phyloP scores from a whole-genome alignment of 1,140 invertebrate genomes.

The Hylyphantes graminicola region DNA sequence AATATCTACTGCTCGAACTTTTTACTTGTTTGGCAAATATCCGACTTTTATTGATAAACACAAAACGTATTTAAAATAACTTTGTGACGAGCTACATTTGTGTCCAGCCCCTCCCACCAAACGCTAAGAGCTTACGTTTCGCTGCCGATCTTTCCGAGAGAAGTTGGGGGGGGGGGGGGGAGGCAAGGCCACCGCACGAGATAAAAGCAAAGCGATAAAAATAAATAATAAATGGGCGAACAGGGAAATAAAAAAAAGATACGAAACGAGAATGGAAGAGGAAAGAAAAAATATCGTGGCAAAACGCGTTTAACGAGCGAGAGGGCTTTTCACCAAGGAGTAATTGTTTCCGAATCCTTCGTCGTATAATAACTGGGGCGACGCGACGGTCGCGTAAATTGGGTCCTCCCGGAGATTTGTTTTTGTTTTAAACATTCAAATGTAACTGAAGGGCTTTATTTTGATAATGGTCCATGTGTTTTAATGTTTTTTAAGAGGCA shows the following conservation, averaged over 20 bases:
- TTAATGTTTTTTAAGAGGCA: too few species aligned
- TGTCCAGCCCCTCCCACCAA: too few species aligned
- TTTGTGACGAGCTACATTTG: too few species aligned
- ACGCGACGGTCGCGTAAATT: constrained; percentile 10
- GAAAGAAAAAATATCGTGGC: constrained; percentile 5
- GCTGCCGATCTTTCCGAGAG: background rate
- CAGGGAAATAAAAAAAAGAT: constrained; percentile 11
- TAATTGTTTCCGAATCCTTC: constrained; percentile 57
- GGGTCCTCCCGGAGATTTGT: background rate
- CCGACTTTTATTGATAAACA: too few species aligned
- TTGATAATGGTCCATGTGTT: too few species aligned
- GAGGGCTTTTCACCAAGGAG: constrained; percentile 28
- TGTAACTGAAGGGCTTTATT: too few species aligned
- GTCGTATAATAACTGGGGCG: constrained; percentile 29
- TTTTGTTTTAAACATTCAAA: too few species aligned
- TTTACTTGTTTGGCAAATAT: too few species aligned
- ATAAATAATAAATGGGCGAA: constrained; percentile 56
- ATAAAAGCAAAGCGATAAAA: constrained; percentile 54
- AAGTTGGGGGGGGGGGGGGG: background rate
- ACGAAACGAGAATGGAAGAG: constrained; percentile 8
- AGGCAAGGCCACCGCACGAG: constrained; percentile 23
- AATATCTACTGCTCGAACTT: too few species aligned
- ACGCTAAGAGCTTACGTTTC: background rate
- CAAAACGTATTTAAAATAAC: too few species aligned
- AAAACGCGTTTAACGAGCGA: constrained; percentile 53